phyloP scores from a whole-genome alignment of 2,797 vertebrate genomes.

The Pseudocheirus occidentalis region DNA sequence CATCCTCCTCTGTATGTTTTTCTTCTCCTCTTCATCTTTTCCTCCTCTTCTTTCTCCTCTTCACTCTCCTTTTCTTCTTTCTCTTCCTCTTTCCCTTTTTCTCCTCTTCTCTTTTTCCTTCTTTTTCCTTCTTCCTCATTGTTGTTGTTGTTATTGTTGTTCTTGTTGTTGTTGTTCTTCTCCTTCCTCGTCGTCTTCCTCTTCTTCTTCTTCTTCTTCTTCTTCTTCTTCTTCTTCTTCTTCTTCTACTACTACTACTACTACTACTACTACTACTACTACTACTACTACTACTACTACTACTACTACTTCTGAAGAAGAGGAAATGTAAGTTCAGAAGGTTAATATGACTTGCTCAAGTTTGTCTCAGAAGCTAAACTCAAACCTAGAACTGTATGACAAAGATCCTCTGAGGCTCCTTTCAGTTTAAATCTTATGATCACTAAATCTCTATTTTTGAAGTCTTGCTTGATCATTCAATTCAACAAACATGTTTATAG shows the following conservation, averaged over 20 bases:
- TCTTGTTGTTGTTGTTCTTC: too few relatives aligned
- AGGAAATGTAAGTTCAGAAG: background rate
- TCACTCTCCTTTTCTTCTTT: fast-evolving
- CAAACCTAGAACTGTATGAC: background rate
- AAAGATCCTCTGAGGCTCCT: background rate
- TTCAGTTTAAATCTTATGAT: background rate
- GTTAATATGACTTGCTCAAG: background rate
- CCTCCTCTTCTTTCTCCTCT: background rate
- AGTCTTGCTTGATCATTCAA: background rate
- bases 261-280: too few relatives aligned
- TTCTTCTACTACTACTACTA: too few relatives aligned
- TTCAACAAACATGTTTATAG: background rate
- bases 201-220: fast-evolving
- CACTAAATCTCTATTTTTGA: background rate
- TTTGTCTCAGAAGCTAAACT: background rate
- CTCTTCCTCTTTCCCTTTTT: fast-evolving
- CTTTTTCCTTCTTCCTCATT: fast-evolving
- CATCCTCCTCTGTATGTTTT: background rate
- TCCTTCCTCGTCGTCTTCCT: fast-evolving
- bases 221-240: too few relatives aligned
- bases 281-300: too few relatives aligned
- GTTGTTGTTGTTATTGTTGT: too few relatives aligned
- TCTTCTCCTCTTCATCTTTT: background rate
- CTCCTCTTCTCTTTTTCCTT: fast-evolving
- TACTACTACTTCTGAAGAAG: too few relatives aligned